Evolutionary conservation across 2,797 vertebrate species (phyloP), one percentile per base, ranked within the genome.

Genomic region (Helarctos malayanus): DNA sequence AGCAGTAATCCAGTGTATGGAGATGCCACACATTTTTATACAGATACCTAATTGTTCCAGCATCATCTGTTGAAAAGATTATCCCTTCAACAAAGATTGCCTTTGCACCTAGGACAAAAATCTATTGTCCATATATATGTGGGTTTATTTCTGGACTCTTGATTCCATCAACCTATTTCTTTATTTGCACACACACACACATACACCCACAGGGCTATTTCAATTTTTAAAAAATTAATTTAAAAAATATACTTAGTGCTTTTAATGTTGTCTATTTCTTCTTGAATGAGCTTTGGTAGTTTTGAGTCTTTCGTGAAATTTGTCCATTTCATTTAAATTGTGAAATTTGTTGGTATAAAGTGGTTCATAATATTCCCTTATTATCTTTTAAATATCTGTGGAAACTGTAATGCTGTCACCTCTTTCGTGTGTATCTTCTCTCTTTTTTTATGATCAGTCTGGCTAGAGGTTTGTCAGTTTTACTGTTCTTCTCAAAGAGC

Each of bases 241-340:
- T 68, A 35, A 68, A 56, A 68, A 11, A n/a, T 41, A 69, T 1
- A 18, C 13, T 18, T 61, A 87, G 15, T 14, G 41, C 1, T 56
- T 3, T 78, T 21, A 27, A 65, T 35, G 15, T 83, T 78, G 16
- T 84, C 23, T 63, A 2, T 86, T 65, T 86, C 41, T 47, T 78
- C 49, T 47, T 56, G 18, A 1, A 21, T 79, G 59, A 92, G 15
- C 29, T 80, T 47, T 94, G 56, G 57, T 94, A 61, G 32, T 73
- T 32, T 80, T 69, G 18, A 78, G 23, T 85, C 52, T 57, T 61
- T 61, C 35, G 61, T 75, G 18, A 27, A 91, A 54, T 54, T 47
- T 94, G 57, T 47, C 41, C n/a, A 23, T 83, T 73, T 95, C 47
- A 57, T 91, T 87, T 68, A 61, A 41, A 35, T 80, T 75, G 59